Evolutionary conservation across 2,113 vertebrate genomes (phyloP), one percentile per base, ranked within the genome.

Genomic region (Verasper variegatus): DNA sequence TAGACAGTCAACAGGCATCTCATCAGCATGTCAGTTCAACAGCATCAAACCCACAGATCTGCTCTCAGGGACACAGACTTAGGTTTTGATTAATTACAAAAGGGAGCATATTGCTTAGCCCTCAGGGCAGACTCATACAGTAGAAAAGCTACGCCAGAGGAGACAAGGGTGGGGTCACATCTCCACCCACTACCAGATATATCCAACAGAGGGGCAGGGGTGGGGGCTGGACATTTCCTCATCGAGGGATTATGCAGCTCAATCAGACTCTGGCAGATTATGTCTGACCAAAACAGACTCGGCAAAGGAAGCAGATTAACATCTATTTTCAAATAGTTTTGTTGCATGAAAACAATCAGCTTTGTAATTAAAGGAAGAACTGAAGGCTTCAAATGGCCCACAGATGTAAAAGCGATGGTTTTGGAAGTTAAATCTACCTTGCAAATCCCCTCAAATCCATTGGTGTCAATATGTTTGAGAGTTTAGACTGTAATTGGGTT

Each of bases 91-190:
- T 92, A 93, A 95, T 94, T 92, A 92, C 81, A 72, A 74, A 78
- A 78, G 81, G 72, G 63, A 71, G 80, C 93, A 95, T 95, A 94
- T 94, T 95, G 94, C 81, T 83, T 77, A 83, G 81, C 93, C 94
- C 92, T 77, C 66, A 84, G 94, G 94, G 92, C 94, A 95, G 94
- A 95, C 93, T 95, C 94, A 78, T 89, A 92, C 93, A 91, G 90
- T 88, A 87, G 82, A 90, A 88, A 93, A 92, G 92, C 93, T 91
- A 92, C 86, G 92, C 91, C 71, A 72, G n/a, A 69, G 83, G 78
- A 65, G 64, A 66, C 21, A 64, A 87, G 89, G 90, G 86, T 76
- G 88, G 86, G 86, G 81, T 58, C 77, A 69, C 71, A 72, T 71
- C 75, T 77, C 68, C 65, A 84, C 42, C 78, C 83, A 78, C 75